These are phyloP conservation scores for Aphidius colemani DNA, from an alignment of 2,888 invertebrate species.

Conservation along the genomic window DNA sequence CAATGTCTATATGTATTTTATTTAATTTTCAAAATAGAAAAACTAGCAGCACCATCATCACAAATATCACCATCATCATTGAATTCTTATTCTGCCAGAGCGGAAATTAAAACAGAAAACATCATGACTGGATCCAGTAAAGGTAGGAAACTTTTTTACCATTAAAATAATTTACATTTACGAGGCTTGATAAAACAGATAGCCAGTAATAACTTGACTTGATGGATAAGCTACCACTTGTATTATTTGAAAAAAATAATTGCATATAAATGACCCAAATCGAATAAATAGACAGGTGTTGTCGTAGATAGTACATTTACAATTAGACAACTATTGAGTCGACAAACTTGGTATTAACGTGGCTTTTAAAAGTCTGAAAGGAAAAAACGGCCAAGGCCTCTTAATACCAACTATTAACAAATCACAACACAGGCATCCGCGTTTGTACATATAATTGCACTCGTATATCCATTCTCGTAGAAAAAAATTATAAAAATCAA, in stretches of 20 bases:
- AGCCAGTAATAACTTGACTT: too few species aligned
- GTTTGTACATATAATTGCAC: conserved; percentile 54
- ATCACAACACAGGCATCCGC: conserved; percentile 57
- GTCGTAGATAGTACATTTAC: background rate
- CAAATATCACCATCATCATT: conserved; percentile 56
- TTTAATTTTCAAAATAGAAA: conserved; percentile 51
- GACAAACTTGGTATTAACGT: conserved; percentile 23
- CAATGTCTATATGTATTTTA: too few species aligned
- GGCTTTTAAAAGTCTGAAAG: conserved; percentile 40
- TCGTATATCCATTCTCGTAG: conserved; percentile 40
- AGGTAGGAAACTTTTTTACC: conserved; percentile 46
- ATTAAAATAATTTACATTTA: background rate
- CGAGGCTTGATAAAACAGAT: too few species aligned
- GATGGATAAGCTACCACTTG: too few species aligned
- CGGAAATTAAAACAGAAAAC: conserved; percentile 56
- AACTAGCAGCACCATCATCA: conserved; percentile 60
- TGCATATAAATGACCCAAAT: too few species aligned
- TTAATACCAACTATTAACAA: conserved; percentile 33
- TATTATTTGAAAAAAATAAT: too few species aligned
- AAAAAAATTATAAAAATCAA: conserved; percentile 28
- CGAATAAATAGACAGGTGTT: too few species aligned
- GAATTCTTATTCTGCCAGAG: conserved; percentile 51
- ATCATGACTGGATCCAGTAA: conserved; percentile 53
- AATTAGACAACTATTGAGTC: conserved; percentile 11
- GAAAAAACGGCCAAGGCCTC: conserved; percentile 58